Conservation (phyloP, 2,797 vertebrate genomes). For the Xenops minutus region DNA sequence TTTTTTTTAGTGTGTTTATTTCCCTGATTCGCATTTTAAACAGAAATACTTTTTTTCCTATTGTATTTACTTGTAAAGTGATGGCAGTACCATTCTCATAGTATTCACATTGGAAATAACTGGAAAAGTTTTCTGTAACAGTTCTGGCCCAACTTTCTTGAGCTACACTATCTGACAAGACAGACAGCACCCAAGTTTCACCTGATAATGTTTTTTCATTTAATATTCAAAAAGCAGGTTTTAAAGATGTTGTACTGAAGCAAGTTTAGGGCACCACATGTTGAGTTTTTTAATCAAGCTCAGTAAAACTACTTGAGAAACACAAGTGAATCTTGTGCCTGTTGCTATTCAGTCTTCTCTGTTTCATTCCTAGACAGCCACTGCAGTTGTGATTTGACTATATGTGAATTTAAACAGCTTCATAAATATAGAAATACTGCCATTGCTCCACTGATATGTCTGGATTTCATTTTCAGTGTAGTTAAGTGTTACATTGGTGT, state of each 20-base stretch:
- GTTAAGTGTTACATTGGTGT: neutral
- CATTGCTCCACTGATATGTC: neutral
- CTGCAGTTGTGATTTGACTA: neutral
- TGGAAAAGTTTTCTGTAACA: neutral
- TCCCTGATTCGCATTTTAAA: neutral
- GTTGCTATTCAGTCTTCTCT: neutral
- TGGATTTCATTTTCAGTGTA: neutral
- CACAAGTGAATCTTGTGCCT: neutral
- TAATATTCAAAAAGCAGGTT: neutral
- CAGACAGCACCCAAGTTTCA: neutral
- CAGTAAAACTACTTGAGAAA: neutral
- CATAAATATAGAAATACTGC: slow-evolving; percentile 8
- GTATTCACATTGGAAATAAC: rapidly evolving
- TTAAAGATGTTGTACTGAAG: neutral
- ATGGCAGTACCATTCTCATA: neutral
- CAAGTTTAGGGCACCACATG: neutral
- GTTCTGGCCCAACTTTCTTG: neutral
- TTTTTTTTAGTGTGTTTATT: neutral
- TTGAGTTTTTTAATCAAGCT: neutral
- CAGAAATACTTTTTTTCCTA: rapidly evolving
- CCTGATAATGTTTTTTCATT: neutral
- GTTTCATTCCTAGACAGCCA: neutral
- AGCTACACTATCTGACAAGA: neutral
- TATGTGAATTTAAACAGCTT: slow-evolving; percentile 8
- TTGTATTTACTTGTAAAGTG: neutral